Conservation (phyloP, 1,140 invertebrate species). For the Bombus superbus region DNA sequence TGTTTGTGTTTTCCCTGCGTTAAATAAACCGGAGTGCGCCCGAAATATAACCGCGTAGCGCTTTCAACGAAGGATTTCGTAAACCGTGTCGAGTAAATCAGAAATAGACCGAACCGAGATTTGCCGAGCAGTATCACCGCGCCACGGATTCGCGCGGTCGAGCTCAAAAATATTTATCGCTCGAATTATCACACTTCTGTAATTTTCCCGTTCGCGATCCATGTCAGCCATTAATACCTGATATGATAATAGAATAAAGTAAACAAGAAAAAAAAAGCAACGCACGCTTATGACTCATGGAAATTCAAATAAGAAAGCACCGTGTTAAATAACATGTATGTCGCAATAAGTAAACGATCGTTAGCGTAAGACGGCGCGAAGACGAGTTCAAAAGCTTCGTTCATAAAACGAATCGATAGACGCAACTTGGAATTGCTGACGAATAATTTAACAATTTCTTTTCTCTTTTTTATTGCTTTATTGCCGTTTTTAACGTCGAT, state of each 20-base stretch:
- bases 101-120: constrained; percentile 39
- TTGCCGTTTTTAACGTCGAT: background rate
- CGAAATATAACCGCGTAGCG: constrained; percentile 19
- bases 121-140: constrained; percentile 7
- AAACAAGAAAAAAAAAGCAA: background rate
- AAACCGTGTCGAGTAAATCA: constrained; percentile 43
- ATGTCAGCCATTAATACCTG: background rate
- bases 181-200: background rate
- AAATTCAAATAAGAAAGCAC: no score
- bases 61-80: constrained; percentile 28
- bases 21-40: constrained; percentile 8
- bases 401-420: background rate
- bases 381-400: background rate
- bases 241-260: background rate
- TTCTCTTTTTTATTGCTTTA: background rate
- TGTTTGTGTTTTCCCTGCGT: background rate
- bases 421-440: background rate
- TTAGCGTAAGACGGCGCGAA: background rate
- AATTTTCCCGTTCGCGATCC: background rate
- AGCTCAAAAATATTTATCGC: constrained; percentile 19
- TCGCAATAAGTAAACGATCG: background rate
- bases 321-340: background rate
- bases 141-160: background rate
- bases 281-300: background rate
- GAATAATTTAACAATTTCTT: background rate